Base-by-base conservation (phyloP, 2,113 vertebrate genomes). In the Neolamprologus falcicula region DNA sequence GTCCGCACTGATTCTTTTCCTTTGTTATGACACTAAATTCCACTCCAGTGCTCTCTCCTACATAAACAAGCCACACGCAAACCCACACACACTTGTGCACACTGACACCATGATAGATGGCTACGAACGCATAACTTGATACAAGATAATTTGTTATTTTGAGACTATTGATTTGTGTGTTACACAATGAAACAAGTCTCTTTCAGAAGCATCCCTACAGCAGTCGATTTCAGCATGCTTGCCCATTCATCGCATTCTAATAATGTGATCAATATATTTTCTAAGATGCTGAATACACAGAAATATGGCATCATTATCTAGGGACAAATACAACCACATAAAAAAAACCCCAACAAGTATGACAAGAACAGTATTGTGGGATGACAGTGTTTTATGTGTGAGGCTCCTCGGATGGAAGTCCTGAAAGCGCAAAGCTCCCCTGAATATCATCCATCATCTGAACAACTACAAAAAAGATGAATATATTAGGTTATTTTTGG, bases 401-500 rank as follows among this genome's bases (percentile, higher is more conserved):
- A 83, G 82, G 68, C 81, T 83, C 53, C 85, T 45, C 31, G 87
- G 57, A 91, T 7, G 4, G 10, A 88, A 57, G 61, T 45, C n/a
- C 24, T 31, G 80, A 83, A 71, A 83, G 88, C 68, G 73, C 50
- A 59, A 59, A 6, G 42, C 52, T 86, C 66, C 84, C 17, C 79
- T 40, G 28, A 73, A 87, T 61, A 91, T 89, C 94, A 95, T 95
- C 93, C 91, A 94, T 95, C 96, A 95, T 90, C 89, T 53, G 59
- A 91, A 90, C 80, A 90, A 90, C 68, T 35, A 83, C 68, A 80
- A 87, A 88, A 91, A 89, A 26, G 28, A 84, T 7, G 82, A 93
- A 92, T 93, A 83, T 73, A 92, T 95, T 90, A 93, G 79, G 90
- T 90, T 93, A 90, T 93, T 94, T 93, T 92, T 92, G 87, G 92